Base-by-base conservation (phyloP, 2,888 invertebrate species). In the Cantharis rustica region DNA sequence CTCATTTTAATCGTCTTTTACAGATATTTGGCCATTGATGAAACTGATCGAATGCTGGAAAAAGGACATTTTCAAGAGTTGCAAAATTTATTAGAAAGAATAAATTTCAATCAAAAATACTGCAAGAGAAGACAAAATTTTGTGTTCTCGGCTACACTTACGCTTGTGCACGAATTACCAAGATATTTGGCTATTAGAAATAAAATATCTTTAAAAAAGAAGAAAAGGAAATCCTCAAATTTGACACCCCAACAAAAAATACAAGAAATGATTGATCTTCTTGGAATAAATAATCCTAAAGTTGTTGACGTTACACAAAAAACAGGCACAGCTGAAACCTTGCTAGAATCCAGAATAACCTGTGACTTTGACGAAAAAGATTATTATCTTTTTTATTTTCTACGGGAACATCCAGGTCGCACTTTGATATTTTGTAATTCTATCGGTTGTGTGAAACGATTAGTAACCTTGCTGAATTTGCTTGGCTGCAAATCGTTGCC, bases 31-130 rank as follows among this genome's bases (percentile, higher is more conserved):
- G 98, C 97, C 0, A 96, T 99, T 81, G 99, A 99, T 88, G 99
- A 99, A 90, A 98, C 99, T 0, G 99, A 99, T 88, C 92, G 99
- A 77, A 99, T 99, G 99, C 90, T 99, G 15, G 99, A 99, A 86
- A 94, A 93, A 81, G 97, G 97, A 0, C 99, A 99, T 87, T 99
- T 99, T 87, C 94, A 95, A 80, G 99, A 99, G 88, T 87, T 99
- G 2, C 92, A 94, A 17, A 91, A 93, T 13, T 88, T 99, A 61
- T 86, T 99, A 4, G 95, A 95, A 80, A 89, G 93, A 0, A 89
- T 99, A 7, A 98, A 98, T 87, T 88, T 89, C 13, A 93, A 94
- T 82, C 91, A 92, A 61, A 85, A 84, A 0, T 91, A 90, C 62
- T 89, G 90, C 16, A 88, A 90, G 71, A 84, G 89, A 47, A 89